phyloP scores from a whole-genome alignment of 2,113 vertebrate species.

The Eudyptes chrysolophus region DNA sequence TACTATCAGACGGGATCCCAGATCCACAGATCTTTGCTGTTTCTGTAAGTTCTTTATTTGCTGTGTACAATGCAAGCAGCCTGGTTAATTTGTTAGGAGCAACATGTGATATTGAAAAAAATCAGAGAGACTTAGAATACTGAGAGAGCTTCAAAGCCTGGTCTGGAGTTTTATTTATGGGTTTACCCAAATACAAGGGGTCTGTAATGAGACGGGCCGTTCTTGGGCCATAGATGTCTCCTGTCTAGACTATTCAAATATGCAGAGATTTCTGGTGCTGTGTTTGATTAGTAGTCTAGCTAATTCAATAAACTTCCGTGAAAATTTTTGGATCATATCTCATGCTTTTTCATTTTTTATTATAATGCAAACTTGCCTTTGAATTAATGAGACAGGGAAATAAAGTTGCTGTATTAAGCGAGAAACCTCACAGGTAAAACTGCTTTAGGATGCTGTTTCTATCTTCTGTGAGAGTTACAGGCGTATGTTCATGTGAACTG shows the following conservation, averaged over 20 bases:
- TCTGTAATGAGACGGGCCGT: not conserved
- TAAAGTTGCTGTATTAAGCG: not conserved
- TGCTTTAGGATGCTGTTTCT: not conserved
- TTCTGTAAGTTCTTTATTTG: not conserved
- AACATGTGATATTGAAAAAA: not conserved
- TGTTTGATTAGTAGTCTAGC: not conserved
- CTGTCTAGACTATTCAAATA: not conserved
- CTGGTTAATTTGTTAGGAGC: not conserved
- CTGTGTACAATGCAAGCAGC: not conserved
- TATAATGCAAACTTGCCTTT: not conserved
- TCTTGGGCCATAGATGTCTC: not conserved
- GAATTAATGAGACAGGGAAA: not conserved
- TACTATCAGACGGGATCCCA: not conserved
- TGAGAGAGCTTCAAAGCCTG: not conserved
- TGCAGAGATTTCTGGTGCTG: not conserved
- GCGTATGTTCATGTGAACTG: slow-evolving; percentile 21
- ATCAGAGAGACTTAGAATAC: not conserved
- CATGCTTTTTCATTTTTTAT: not conserved
- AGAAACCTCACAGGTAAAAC: not conserved
- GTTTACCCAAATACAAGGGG: not conserved
- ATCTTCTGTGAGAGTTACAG: slow-evolving; percentile 47
- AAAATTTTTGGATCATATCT: not conserved
- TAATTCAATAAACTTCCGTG: not conserved
- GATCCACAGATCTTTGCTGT: not conserved
- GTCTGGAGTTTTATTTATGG: not conserved